These are phyloP conservation scores for Electrona antarctica DNA, from an alignment of 2,113 vertebrate species.

Conservation along the genomic window DNA sequence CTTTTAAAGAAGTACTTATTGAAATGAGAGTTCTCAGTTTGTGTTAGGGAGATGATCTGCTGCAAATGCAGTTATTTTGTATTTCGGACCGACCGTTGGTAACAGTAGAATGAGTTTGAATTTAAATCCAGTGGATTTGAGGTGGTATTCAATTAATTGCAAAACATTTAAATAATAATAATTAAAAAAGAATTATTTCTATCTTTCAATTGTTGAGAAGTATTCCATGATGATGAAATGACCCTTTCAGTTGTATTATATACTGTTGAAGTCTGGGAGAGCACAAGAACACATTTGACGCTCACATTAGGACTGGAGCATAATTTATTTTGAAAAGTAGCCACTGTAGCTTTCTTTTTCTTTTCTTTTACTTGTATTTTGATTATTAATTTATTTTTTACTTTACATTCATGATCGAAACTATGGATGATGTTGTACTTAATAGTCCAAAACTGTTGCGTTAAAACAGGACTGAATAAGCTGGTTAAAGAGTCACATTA, in stretches of 20 bases:
- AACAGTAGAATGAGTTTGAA: constrained; percentile 40
- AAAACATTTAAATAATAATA: constrained; percentile 14
- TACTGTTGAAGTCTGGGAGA: constrained; percentile 33
- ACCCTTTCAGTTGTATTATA: constrained; percentile 31
- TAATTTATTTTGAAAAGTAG: constrained; percentile 67
- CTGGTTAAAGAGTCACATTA: background rate
- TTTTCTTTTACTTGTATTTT: constrained; percentile 13
- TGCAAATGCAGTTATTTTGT: constrained; percentile 27
- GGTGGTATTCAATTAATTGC: constrained; percentile 31
- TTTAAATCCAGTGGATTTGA: constrained; percentile 77
- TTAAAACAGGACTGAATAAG: constrained; percentile 1
- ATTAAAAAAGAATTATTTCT: constrained; percentile 19
- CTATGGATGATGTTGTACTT: constrained; percentile 36
- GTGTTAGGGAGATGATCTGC: constrained; percentile 36
- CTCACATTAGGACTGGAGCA: constrained; percentile 33
- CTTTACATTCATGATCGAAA: constrained; percentile 40
- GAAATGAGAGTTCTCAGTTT: constrained; percentile 38
- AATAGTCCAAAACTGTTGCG: constrained; percentile 1
- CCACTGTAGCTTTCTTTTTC: constrained; percentile 47
- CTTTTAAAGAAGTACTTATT: constrained; percentile 46
- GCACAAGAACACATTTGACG: background rate
- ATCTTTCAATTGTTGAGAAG: constrained; percentile 49
- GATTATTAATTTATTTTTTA: constrained; percentile 48
- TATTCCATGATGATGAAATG: constrained; percentile 39
- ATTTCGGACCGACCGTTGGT: constrained; percentile 44